Evolutionary conservation across 2,888 invertebrate species (phyloP).

Genomic region (Neocrepidodera transversa): DNA sequence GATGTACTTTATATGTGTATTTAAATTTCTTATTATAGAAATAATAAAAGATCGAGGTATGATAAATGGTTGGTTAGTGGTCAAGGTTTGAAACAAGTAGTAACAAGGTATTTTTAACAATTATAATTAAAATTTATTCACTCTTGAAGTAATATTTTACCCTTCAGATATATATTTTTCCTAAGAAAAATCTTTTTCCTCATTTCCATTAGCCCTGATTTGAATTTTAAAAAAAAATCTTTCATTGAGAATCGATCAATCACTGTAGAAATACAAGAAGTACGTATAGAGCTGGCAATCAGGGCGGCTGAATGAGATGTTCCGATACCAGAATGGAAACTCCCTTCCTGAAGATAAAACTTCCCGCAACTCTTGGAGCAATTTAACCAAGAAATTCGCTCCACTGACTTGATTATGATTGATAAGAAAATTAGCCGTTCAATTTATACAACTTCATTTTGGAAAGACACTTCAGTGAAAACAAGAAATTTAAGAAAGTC

Average conservation of each 20-base stretch:
- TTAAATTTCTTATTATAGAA: constrained; percentile 12
- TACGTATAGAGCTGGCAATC: constrained; percentile 25
- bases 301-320: constrained; percentile 35
- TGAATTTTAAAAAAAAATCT: constrained; percentile 19
- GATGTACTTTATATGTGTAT: constrained; percentile 6
- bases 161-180: too few species aligned
- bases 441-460: constrained; percentile 34
- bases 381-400: constrained; percentile 58
- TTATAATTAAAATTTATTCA: too few species aligned
- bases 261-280: constrained; percentile 16
- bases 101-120: too few species aligned
- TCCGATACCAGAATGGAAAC: constrained; percentile 34
- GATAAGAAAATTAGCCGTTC: constrained; percentile 59
- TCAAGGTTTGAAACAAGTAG: neutral
- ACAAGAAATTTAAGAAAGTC: too few species aligned
- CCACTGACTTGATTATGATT: constrained; percentile 61
- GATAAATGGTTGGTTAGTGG: neutral
- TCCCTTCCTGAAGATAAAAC: constrained; percentile 58
- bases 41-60: constrained; percentile 2
- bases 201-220: constrained; percentile 14
- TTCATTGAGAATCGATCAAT: constrained; percentile 23
- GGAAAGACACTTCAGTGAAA: neutral
- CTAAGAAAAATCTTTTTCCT: neutral
- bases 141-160: too few species aligned
- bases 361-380: constrained; percentile 56